Conservation (phyloP, 2,797 vertebrate genomes). For the Micromesistius poutassou region DNA sequence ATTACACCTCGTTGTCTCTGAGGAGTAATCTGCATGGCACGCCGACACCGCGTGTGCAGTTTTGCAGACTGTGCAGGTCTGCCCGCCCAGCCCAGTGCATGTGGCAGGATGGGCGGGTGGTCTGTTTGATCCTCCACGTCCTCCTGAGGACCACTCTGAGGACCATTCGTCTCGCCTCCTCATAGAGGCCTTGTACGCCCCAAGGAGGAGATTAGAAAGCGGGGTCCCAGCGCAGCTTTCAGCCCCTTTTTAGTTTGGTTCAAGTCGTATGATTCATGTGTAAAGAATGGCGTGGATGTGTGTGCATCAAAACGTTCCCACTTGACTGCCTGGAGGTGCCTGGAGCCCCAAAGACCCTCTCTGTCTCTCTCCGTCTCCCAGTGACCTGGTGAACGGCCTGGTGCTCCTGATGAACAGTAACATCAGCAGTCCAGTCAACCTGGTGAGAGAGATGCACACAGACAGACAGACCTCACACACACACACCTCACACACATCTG, state of each 20-base stretch:
- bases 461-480: neutral
- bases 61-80: neutral
- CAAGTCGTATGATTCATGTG: too few species aligned
- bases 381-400: constrained; percentile 95
- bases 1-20: neutral
- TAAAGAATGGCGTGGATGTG: neutral
- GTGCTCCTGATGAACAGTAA: constrained; percentile 98
- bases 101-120: neutral
- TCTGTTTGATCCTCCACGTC: too few species aligned
- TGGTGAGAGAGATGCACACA: constrained; percentile 77
- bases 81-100: neutral
- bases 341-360: neutral
- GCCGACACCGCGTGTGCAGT: neutral
- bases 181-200: too few species aligned
- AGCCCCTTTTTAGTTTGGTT: neutral
- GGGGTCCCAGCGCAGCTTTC: too few species aligned
- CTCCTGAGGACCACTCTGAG: too few species aligned
- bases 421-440: constrained; percentile 95
- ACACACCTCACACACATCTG: neutral
- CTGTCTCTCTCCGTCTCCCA: constrained; percentile 56
- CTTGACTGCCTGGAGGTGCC: too few species aligned
- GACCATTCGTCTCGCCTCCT: too few species aligned
- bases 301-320: neutral
- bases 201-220: too few species aligned
- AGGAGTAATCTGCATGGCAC: neutral